Conservation (phyloP, 2,797 vertebrate genomes). For the Cichlasoma orientale region DNA sequence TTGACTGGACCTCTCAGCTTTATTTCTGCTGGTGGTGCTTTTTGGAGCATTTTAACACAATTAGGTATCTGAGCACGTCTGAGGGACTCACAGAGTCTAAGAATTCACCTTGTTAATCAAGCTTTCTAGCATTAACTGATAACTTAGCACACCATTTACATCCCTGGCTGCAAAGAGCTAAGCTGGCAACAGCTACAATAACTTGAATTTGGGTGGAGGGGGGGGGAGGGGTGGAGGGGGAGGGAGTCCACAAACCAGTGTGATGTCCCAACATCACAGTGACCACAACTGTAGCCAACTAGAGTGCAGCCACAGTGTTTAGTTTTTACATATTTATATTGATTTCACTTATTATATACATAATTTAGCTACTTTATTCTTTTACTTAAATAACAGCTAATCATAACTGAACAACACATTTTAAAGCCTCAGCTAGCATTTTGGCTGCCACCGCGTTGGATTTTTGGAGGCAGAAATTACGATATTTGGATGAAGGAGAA, state of each 20-base stretch:
- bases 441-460: background rate
- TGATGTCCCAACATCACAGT: background rate
- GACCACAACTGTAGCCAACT: background rate
- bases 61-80: background rate
- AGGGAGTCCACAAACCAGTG: background rate
- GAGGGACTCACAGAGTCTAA: rapidly evolving
- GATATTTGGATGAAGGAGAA: background rate
- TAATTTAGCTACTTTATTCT: no score
- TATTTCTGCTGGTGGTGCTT: no score
- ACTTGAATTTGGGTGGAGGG: background rate
- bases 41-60: no score
- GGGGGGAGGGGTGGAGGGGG: background rate
- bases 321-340: no score
- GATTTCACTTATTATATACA: no score
- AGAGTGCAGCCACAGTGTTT: no score
- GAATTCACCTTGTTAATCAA: background rate
- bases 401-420: background rate
- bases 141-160: background rate
- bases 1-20: no score
- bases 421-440: background rate
- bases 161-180: background rate
- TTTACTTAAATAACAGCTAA: rapidly evolving
- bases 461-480: background rate
- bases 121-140: background rate
- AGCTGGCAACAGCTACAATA: background rate